A percentile compares a stretch with the other conserved stretches of the same genome.
Evolutionary conservation across 2,797 vertebrate species (phyloP).

Genomic region (Hylomyscus alleni): DNA sequence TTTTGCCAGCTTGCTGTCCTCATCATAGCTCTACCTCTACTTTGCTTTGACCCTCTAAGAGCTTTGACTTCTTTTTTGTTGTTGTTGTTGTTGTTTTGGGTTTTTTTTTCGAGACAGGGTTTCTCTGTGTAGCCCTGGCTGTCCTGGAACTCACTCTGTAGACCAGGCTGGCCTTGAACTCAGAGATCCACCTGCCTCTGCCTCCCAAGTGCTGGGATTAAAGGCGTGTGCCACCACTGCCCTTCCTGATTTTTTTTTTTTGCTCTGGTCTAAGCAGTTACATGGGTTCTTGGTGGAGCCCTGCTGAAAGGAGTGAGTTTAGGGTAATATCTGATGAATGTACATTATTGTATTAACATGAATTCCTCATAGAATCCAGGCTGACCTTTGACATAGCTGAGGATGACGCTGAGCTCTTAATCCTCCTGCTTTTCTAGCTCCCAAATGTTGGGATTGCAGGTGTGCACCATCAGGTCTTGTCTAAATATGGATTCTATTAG

Average conservation of each 20-base stretch:
- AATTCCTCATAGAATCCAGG: background rate
- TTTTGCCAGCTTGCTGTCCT: conserved; percentile 84
- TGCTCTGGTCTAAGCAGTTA: background rate
- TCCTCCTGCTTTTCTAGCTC: background rate
- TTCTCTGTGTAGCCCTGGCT: no score
- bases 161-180: no score
- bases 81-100: no score
- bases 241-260: background rate
- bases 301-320: no score
- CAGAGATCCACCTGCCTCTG: no score
- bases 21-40: conserved; percentile 81
- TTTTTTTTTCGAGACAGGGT: no score
- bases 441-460: background rate
- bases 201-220: no score
- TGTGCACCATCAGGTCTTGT: background rate
- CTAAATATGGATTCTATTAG: no score
- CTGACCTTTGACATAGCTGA: background rate
- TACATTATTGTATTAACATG: background rate
- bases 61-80: no score
- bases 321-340: background rate
- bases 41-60: no score
- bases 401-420: background rate
- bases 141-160: no score
- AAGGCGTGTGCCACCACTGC: no score
- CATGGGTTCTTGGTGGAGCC: background rate